Evolutionary conservation across 53 echinoderm and acorn worm genomes (phyloP), one percentile per base, ranked within the genome.

Genomic region (Holothuria scabra): DNA sequence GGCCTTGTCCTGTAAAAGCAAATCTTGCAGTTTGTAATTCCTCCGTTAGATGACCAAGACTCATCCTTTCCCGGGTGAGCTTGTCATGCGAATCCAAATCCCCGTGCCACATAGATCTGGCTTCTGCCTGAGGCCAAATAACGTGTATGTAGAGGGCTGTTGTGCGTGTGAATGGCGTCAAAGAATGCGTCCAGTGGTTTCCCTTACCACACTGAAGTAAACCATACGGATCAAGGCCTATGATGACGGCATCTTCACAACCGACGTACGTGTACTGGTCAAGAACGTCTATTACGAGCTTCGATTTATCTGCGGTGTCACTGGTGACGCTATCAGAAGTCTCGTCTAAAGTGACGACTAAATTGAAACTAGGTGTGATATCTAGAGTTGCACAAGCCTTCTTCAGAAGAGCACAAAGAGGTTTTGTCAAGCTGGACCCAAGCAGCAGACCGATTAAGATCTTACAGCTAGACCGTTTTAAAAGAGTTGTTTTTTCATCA

Each of bases 31-130:
- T 23, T 44, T 71, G 44, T 22, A 35, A 24, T 12, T 71, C 46
- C n/a, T 71, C 49, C 48, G 71, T 71, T 19, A 71, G 46, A 28
- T 71, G 26, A 25, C 48, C 24, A 14, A 35, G 41, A 48, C 46
- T 71, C 34, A 26, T 33, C 52, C 52, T 52, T 52, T 52, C 52
- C 14, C 52, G 52, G 6, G 71, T 71, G 23, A 71, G 71, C 3
- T 30, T 48, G 28, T 71, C 71, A 44, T 71, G 71, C 12, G 71
- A n/a, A 48, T 71, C 71, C 71, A 71, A 46, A 44, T 71, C 71
- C 21, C 71, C 71, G 23, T 26, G 71, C 71, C 71, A 71, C 71
- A 71, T 71, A n/a, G 12, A 1, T 25, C 25, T 22, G 10, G 71
- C 71, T 19, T 71, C 71, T 10, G 14, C 37, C n/a, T 23, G 3